A percentile compares a stretch with the other conserved stretches of the same genome.
These are phyloP conservation scores for Danionella dracula DNA, from an alignment of 2,797 vertebrate species.

Conservation along the genomic window DNA sequence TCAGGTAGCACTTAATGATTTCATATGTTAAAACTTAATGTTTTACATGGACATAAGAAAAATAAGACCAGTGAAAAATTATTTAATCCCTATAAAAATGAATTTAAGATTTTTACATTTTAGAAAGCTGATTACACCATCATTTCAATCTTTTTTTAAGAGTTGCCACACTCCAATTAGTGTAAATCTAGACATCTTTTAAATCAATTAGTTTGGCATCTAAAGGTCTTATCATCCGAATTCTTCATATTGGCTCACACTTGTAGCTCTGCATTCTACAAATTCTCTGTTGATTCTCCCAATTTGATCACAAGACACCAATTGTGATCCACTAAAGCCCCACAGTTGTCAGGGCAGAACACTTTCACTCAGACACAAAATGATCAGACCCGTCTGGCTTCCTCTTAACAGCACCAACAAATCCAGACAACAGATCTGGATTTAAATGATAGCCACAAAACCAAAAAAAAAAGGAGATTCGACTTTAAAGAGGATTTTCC, in stretches of 20 bases:
- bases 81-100: no score
- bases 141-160: no score
- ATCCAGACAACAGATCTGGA: neutral
- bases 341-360: constrained; percentile 15
- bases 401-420: neutral
- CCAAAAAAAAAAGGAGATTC: neutral
- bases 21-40: no score
- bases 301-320: constrained; percentile 48
- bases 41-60: no score
- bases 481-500: constrained; percentile 26
- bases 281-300: constrained; percentile 41
- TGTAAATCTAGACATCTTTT: no score
- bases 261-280: constrained; percentile 38
- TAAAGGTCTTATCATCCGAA: no score
- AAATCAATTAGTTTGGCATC: no score
- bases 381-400: neutral
- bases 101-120: no score
- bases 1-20: no score
- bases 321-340: constrained; percentile 26
- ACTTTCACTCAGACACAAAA: constrained; percentile 13
- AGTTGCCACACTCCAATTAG: no score
- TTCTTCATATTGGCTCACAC: constrained; percentile 4
- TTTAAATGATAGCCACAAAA: constrained; percentile 32
- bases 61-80: no score
- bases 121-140: no score